A percentile compares a stretch with the other conserved stretches of the same genome.
These are phyloP conservation scores for Rhegmatorhina hoffmannsi DNA, from an alignment of 2,113 vertebrate genomes.

Conservation along the genomic window DNA sequence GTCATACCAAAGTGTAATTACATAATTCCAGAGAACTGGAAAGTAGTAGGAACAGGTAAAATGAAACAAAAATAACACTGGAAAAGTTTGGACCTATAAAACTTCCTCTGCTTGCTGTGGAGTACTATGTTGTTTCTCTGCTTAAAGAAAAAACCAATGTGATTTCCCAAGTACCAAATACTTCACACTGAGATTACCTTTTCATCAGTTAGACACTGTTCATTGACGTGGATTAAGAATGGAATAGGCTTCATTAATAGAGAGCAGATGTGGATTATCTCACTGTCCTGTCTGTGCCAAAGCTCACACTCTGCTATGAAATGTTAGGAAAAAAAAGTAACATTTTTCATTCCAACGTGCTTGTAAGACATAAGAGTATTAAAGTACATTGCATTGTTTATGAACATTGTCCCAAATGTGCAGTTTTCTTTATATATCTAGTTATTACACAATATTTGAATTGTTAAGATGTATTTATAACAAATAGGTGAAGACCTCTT, in stretches of 20 bases:
- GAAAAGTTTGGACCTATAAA: not conserved
- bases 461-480: not conserved
- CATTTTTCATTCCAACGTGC: not conserved
- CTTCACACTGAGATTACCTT: not conserved
- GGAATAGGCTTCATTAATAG: not conserved
- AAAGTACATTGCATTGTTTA: not conserved
- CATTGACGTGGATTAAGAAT: not conserved
- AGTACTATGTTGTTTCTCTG: not conserved
- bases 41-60: not conserved
- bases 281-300: constrained; percentile 7
- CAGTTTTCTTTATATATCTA: not conserved
- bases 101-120: not conserved
- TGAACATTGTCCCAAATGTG: not conserved
- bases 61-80: not conserved
- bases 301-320: constrained; percentile 26
- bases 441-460: not conserved
- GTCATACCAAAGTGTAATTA: not conserved
- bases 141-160: not conserved
- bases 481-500: not conserved
- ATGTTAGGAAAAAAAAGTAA: not conserved
- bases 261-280: constrained; percentile 33
- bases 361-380: constrained; percentile 8
- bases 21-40: not conserved
- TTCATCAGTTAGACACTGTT: not conserved
- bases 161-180: not conserved